phyloP scores from a whole-genome alignment of 2,113 vertebrate genomes.

The Chauna torquata region DNA sequence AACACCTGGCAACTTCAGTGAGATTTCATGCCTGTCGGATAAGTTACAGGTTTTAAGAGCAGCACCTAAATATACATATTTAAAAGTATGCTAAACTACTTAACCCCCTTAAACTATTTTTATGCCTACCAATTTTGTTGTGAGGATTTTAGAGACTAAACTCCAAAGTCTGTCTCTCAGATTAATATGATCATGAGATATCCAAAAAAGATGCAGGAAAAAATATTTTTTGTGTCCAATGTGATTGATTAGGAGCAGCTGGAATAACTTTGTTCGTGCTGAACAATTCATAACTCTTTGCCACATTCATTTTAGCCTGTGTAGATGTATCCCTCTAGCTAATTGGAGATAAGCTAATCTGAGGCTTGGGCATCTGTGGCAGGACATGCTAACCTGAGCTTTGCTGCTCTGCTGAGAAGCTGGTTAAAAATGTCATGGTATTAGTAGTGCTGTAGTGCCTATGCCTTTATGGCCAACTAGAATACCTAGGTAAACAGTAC shows the following conservation, averaged over 20 bases:
- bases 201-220: background rate
- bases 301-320: background rate
- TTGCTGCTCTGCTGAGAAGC: background rate
- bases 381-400: background rate
- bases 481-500: background rate
- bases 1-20: background rate
- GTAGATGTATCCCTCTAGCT: background rate
- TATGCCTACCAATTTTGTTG: background rate
- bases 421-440: background rate
- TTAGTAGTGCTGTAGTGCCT: rapidly evolving
- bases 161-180: background rate
- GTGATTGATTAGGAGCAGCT: background rate
- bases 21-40: background rate
- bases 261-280: background rate
- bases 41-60: background rate
- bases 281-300: background rate
- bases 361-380: background rate
- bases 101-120: background rate
- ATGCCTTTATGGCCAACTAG: background rate
- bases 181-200: background rate
- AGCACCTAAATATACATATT: background rate
- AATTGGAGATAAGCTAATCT: background rate
- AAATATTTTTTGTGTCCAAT: background rate
- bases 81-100: background rate
- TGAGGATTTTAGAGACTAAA: background rate